phyloP scores from a whole-genome alignment of 2,888 invertebrate species.

The Creontiades dilutus region DNA sequence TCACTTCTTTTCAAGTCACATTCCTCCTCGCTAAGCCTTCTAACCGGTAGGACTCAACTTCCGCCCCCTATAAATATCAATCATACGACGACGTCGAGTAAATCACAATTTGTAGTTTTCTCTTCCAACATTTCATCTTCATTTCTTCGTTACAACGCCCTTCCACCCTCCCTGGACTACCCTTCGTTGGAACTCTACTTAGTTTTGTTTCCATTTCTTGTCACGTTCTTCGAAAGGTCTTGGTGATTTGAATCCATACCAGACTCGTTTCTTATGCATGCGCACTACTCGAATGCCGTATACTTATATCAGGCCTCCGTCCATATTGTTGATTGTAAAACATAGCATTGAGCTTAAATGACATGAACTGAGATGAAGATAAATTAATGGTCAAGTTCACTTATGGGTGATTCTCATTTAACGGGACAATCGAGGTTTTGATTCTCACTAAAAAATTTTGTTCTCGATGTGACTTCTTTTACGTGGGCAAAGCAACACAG shows the following conservation, averaged over 20 bases:
- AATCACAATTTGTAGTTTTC: slow-evolving; percentile 65
- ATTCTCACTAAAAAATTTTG: too few relatives aligned
- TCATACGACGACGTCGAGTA: slow-evolving; percentile 61
- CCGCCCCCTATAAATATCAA: slow-evolving; percentile 63
- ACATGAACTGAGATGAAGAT: too few relatives aligned
- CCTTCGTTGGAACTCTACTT: background rate
- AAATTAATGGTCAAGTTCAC: too few relatives aligned
- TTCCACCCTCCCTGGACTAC: background rate
- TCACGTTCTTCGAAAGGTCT: slow-evolving; percentile 2
- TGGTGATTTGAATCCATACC: background rate
- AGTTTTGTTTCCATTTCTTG: background rate
- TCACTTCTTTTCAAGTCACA: slow-evolving; percentile 62
- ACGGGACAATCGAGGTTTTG: too few relatives aligned
- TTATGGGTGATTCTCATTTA: too few relatives aligned
- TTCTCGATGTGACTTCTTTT: too few relatives aligned
- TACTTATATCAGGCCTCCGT: background rate
- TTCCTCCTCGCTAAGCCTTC: slow-evolving; percentile 27
- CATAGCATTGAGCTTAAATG: too few relatives aligned
- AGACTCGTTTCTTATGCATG: background rate
- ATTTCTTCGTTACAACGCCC: slow-evolving; percentile 13
- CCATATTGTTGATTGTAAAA: too few relatives aligned
- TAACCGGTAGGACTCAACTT: slow-evolving; percentile 9
- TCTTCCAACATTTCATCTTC: slow-evolving; percentile 61
- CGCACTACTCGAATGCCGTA: background rate
- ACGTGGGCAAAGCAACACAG: too few relatives aligned